A percentile compares a stretch with the other conserved stretches of the same genome.
phyloP scores from a whole-genome alignment of 2,888 invertebrate genomes.

The Eugnorisma glareosa region DNA sequence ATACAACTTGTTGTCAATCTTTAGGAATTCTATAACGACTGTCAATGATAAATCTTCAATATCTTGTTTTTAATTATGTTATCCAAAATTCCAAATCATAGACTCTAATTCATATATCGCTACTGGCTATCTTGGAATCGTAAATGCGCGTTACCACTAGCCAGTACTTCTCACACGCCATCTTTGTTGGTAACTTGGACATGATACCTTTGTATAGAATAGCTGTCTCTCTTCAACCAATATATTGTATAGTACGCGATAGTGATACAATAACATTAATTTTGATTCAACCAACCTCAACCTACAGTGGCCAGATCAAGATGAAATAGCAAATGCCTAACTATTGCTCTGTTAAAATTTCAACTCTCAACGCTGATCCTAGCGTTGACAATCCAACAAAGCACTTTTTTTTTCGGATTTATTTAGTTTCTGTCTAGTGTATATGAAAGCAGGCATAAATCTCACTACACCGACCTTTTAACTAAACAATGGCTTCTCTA shows the following conservation, averaged over 20 bases:
- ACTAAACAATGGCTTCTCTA: background rate
- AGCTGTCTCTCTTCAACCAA: background rate
- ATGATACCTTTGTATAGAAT: background rate
- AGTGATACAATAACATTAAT: background rate
- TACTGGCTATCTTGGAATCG: background rate
- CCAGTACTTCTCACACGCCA: too few species aligned
- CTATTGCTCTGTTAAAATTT: background rate
- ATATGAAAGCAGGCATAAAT: slow-evolving; percentile 1
- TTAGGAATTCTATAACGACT: background rate
- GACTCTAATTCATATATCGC: background rate
- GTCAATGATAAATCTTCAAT: background rate
- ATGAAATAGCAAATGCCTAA: background rate
- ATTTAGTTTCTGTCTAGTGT: background rate
- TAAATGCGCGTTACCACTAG: background rate
- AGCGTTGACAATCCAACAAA: background rate
- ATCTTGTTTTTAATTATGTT: background rate
- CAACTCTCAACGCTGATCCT: background rate
- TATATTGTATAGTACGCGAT: background rate
- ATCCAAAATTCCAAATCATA: background rate
- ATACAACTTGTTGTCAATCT: background rate
- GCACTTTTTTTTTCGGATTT: background rate
- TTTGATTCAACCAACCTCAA: background rate
- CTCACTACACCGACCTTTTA: background rate
- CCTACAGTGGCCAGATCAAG: background rate
- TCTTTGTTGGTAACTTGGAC: background rate